phyloP scores from a whole-genome alignment of 2,113 vertebrate species.

The Phodopus roborovskii region DNA sequence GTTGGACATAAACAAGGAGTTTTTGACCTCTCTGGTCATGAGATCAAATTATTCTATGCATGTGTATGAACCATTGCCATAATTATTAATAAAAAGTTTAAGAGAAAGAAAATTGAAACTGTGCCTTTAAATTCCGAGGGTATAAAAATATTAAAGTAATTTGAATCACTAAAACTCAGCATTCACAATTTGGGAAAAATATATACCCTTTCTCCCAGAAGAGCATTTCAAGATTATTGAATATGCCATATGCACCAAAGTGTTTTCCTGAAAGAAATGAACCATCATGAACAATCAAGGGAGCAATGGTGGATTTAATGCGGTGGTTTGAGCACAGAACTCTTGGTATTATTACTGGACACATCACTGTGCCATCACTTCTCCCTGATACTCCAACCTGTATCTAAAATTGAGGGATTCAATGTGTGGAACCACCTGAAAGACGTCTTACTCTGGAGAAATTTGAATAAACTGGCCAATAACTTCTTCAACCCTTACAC shows the following conservation, averaged over 20 bases:
- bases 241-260: not conserved
- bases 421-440: not conserved
- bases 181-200: slow-evolving; percentile 34
- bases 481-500: slow-evolving; percentile 38
- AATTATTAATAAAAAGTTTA: not conserved
- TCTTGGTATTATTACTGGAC: slow-evolving; percentile 22
- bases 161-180: not conserved
- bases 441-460: not conserved
- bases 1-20: not conserved
- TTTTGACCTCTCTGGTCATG: not conserved
- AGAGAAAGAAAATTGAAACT: slow-evolving; percentile 45
- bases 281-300: slow-evolving; percentile 20
- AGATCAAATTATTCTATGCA: not conserved
- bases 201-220: not conserved
- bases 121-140: not conserved
- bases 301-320: slow-evolving; percentile 59
- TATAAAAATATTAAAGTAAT: slow-evolving; percentile 12
- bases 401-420: slow-evolving; percentile 32
- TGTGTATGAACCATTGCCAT: not conserved
- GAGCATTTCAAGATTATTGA: slow-evolving; percentile 25
- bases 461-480: slow-evolving; percentile 45
- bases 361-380: not conserved
- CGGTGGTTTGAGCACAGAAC: slow-evolving; percentile 21
- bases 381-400: slow-evolving; percentile 41
- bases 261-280: slow-evolving; percentile 62